A percentile compares a stretch with the other conserved stretches of the same genome.
Conservation (phyloP, 2,113 vertebrate genomes). For the Tachuris rubrigastra region DNA sequence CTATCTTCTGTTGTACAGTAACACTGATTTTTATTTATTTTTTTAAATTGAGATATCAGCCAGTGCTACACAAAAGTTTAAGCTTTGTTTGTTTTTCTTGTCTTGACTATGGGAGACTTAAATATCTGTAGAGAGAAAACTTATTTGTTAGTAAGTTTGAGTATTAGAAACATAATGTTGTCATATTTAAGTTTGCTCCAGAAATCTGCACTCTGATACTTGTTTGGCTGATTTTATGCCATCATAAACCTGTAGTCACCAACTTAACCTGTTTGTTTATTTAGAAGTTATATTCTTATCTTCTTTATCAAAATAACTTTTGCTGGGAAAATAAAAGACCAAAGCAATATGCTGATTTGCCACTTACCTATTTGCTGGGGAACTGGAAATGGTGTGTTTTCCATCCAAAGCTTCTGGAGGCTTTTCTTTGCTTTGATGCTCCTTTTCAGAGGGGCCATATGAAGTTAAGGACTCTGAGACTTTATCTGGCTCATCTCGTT, state of each 20-base stretch:
- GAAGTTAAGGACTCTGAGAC: slow-evolving; percentile 9
- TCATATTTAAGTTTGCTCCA: background rate
- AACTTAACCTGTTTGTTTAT: background rate
- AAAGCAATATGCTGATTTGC: background rate
- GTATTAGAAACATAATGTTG: background rate
- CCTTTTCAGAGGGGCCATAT: background rate
- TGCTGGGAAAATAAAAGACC: background rate
- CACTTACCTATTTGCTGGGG: slow-evolving; percentile 74
- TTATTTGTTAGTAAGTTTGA: background rate
- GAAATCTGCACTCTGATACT: background rate
- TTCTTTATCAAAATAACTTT: background rate
- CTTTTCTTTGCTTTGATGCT: slow-evolving; percentile 45
- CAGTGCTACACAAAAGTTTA: background rate
- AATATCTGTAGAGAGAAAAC: background rate
- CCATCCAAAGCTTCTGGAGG: slow-evolving; percentile 33
- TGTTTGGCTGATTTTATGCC: background rate
- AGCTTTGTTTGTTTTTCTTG: background rate
- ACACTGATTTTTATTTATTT: background rate
- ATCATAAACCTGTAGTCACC: background rate
- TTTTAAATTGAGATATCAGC: background rate
- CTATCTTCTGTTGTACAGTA: background rate
- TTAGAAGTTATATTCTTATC: background rate
- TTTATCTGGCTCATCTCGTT: slow-evolving; percentile 76
- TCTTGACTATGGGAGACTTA: background rate
- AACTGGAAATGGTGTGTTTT: slow-evolving; percentile 36